These are phyloP conservation scores for Calosoma granatense DNA, from an alignment of 1,140 invertebrate species.

Conservation along the genomic window DNA sequence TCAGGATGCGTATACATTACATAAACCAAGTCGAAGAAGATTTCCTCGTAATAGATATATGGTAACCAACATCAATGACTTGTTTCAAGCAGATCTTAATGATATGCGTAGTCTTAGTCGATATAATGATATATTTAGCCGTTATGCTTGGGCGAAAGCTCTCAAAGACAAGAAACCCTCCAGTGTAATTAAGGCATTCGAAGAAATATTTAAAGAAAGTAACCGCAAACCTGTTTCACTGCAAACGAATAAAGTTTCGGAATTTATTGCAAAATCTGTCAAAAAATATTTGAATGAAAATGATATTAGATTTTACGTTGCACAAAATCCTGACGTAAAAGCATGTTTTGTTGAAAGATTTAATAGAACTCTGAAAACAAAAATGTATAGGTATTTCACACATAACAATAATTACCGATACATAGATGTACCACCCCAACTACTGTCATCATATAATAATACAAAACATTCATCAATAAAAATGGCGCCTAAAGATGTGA, in stretches of 20 bases:
- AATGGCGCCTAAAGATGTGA: too few species aligned
- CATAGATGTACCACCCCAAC: slow-evolving; percentile 29
- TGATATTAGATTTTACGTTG: slow-evolving; percentile 30
- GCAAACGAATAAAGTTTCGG: slow-evolving; percentile 24
- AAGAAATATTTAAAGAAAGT: slow-evolving; percentile 15
- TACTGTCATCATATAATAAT: slow-evolving; percentile 31
- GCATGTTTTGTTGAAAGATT: slow-evolving; percentile 35
- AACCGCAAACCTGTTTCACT: slow-evolving; percentile 20
- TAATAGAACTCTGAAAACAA: slow-evolving; percentile 33
- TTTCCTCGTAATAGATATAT: not conserved
- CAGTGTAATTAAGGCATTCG: slow-evolving; percentile 11
- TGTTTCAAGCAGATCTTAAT: not conserved
- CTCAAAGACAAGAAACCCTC: not conserved
- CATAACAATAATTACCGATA: slow-evolving; percentile 29
- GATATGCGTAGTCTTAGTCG: not conserved
- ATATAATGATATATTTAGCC: not conserved
- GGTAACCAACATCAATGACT: not conserved
- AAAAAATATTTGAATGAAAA: slow-evolving; percentile 20
- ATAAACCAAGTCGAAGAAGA: not conserved
- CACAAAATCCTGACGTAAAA: slow-evolving; percentile 33
- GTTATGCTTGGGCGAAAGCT: not conserved
- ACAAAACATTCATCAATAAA: slow-evolving; percentile 25
- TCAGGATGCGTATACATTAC: not conserved
- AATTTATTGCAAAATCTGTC: slow-evolving; percentile 23
- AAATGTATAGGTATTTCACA: slow-evolving; percentile 35